Conservation (phyloP, 1,140 invertebrate genomes). For the Schlechtendalia chinensis region DNA sequence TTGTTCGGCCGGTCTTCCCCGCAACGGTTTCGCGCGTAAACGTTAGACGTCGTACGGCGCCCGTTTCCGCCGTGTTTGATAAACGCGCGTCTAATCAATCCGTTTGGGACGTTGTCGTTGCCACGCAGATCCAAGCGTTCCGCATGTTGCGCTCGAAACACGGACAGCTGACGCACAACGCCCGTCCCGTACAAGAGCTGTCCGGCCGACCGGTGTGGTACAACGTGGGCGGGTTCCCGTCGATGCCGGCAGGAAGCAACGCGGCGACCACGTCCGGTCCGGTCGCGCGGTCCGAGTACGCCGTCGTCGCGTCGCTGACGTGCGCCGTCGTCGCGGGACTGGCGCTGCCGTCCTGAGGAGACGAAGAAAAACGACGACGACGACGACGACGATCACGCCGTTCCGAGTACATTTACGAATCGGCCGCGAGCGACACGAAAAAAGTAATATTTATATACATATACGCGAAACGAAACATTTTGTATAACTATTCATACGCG, state of each 20-base stretch:
- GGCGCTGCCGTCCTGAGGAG: no score
- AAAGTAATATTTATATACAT: no score
- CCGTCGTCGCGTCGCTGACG: neutral
- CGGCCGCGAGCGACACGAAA: no score
- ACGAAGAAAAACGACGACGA: no score
- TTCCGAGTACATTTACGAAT: no score
- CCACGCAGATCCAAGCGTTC: conserved; percentile 69
- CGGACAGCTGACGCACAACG: conserved; percentile 71
- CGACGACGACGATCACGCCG: no score
- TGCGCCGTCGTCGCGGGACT: neutral
- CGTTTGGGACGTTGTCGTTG: no score
- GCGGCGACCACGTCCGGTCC: neutral
- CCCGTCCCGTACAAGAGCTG: conserved; percentile 72
- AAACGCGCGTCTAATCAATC: no score
- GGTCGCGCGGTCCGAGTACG: neutral
- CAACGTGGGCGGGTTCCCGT: conserved; percentile 46
- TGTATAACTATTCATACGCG: conserved; percentile 17
- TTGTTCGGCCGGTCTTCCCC: no score
- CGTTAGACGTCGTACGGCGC: no score
- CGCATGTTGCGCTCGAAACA: conserved; percentile 67
- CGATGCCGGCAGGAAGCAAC: neutral
- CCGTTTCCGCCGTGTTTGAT: no score
- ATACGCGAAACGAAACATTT: neutral
- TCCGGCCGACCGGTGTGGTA: conserved; percentile 60
- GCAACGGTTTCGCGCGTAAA: no score